phyloP scores from a whole-genome alignment of 2,113 vertebrate species.

The Jaculus jaculus region DNA sequence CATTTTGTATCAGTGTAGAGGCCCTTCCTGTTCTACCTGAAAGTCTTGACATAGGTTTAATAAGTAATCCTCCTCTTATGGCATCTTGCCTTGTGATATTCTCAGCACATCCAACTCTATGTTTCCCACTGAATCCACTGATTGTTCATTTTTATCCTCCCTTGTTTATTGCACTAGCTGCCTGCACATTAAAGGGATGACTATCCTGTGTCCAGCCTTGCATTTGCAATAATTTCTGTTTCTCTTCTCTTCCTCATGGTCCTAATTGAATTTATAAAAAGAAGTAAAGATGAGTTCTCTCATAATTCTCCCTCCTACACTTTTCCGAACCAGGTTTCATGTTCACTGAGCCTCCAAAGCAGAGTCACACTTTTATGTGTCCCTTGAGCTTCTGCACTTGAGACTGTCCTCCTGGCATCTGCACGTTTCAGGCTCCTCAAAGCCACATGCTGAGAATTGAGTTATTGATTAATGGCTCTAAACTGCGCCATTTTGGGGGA shows the following conservation, averaged over 20 bases:
- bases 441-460: not conserved
- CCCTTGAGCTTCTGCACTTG: not conserved
- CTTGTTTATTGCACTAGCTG: not conserved
- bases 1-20: not conserved
- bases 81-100: accelerated
- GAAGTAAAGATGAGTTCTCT: not conserved
- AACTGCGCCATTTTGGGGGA: not conserved
- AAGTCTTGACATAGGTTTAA: too few relatives aligned
- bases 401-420: not conserved
- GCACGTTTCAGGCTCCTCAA: not conserved
- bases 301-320: not conserved
- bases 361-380: not conserved
- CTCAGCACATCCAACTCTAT: accelerated
- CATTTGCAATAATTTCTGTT: not conserved
- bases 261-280: not conserved
- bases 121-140: accelerated
- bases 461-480: not conserved
- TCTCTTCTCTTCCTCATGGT: not conserved
- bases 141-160: not conserved
- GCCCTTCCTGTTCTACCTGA: not conserved
- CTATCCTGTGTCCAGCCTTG: too few relatives aligned
- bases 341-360: too few relatives aligned
- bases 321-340: not conserved
- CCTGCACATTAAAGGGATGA: not conserved
- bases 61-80: not conserved